Base-by-base conservation (phyloP, 2,888 invertebrate species). In the Tridacna gigas region DNA sequence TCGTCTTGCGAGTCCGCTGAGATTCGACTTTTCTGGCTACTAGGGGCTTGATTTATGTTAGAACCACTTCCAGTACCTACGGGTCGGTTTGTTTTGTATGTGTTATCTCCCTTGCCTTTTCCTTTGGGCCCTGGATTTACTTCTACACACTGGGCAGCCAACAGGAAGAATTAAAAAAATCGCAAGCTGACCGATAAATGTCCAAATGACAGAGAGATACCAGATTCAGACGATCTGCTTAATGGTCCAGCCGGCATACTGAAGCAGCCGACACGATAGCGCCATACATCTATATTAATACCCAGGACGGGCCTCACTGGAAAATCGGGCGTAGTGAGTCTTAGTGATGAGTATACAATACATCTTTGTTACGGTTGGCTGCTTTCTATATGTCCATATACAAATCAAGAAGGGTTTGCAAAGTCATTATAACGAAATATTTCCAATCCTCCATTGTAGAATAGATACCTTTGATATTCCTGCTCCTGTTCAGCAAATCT, bases 221-320 rank as follows among this genome's bases (percentile, higher is more conserved):
- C 47, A 45, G 28, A 45, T 60, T n/a, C 60, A 15, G 5, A 7
- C 15, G 66, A 25, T 22, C 12, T 66, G 26, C 28, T 18, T 66
- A 18, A 26, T 26, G 18, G 20, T 28, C 28, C 26, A 11, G 25
- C 66, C n/a, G 69, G 69, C 47, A 45, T 37, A 15, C 45, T 20
- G 47, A 69, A 69, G 26, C 69, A 4, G 13, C 69, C 69, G 20
- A 69, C 45, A 20, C 69, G 22, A 15, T 5, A 9, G n/a, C 69
- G 69, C 69, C 69, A 69, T 69, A 69, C 47, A n/a, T 37, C 69
- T 20, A 69, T 69, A 45, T 12, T n/a, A n/a, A 69, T 45, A 4
- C 69, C 69, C 69, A 69, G 28, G 69, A 69, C 69, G 69, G 69
- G 69, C 69, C 69, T 69, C 69, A 69, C 28, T 37, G 26, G 20